Evolutionary conservation across 2,888 invertebrate genomes (phyloP), one percentile per base, ranked within the genome.

Genomic region (Drosophila lacicola): DNA sequence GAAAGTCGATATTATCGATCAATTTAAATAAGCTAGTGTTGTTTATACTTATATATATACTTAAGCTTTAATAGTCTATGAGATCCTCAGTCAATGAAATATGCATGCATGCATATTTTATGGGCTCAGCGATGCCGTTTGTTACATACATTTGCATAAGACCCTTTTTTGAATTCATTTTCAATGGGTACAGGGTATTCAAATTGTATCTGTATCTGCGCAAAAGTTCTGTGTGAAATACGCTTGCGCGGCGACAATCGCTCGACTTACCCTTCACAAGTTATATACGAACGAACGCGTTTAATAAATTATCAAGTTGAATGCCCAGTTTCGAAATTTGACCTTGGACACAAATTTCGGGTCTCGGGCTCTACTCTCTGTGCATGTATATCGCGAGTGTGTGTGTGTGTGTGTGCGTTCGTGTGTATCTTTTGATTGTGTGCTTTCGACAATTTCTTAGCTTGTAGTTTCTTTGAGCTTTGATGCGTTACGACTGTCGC

Each of bases 301-400:
- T 89, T 87, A 67, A 87, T 87, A 87, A 87, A 89, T 89, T 89
- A 89, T 85, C 83, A 84, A 90, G 90, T 90, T 90, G 90, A 90
- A 90, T 78, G 90, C 81, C 90, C 90, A 87, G 89, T 90, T 90
- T 88, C 74, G 71, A 81, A 81, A 80, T 80, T 87, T 89, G 90
- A 91, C 90, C 90, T 91, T 91, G 90, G 91, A 80, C 85, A 82
- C 80, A 82, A 83, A 89, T 88, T 90, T 83, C 80, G 88, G 70
- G 55, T 80, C 78, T 82, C 78, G 45, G 65, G 49, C 74, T 78
- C 70, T 72, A 50, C 36, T 41, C 21, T 58, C 51, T 47, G 29
- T 51, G 29, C 41, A 13, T 55, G 41, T 54, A 44, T 42, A 49
- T 36, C 19, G 33, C n/a, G 5, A 25, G 34, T 66, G 25, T 66